Conservation (phyloP, 2,113 vertebrate species). For the Saccopteryx bilineata region DNA sequence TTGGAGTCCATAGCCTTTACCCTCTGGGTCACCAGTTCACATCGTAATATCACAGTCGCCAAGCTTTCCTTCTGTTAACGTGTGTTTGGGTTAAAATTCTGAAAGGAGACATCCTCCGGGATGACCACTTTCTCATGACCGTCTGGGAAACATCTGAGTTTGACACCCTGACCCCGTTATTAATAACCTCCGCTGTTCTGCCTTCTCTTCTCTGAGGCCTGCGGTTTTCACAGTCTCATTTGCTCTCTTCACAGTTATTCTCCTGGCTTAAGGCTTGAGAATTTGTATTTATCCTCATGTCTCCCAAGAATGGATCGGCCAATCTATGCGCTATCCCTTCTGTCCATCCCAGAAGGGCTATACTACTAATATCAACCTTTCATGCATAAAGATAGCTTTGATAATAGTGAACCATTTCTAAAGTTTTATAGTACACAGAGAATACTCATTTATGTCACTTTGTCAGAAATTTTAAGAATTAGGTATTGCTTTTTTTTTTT, state of each 20-base stretch:
- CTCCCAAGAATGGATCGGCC: background rate
- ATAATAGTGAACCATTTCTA: background rate
- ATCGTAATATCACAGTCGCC: background rate
- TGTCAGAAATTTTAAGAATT: background rate
- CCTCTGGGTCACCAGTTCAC: slow-evolving; percentile 54
- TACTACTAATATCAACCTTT: background rate
- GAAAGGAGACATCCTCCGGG: background rate
- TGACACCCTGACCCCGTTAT: background rate
- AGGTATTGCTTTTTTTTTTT: background rate
- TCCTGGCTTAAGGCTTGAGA: background rate
- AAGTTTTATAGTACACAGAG: background rate
- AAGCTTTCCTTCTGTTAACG: background rate
- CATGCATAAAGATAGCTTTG: background rate
- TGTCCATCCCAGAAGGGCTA: background rate
- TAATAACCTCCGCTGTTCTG: background rate
- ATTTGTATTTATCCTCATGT: background rate
- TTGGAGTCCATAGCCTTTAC: slow-evolving; percentile 61
- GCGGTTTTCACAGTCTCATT: background rate
- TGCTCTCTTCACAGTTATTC: slow-evolving; percentile 6
- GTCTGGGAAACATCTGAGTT: slow-evolving; percentile 31
- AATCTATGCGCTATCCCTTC: background rate
- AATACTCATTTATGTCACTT: background rate
- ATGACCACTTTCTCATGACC: slow-evolving; percentile 48
- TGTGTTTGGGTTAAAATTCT: slow-evolving; percentile 29
- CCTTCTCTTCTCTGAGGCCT: background rate